Conservation (phyloP, 2,113 vertebrate genomes). For the Anoplopoma fimbria region DNA sequence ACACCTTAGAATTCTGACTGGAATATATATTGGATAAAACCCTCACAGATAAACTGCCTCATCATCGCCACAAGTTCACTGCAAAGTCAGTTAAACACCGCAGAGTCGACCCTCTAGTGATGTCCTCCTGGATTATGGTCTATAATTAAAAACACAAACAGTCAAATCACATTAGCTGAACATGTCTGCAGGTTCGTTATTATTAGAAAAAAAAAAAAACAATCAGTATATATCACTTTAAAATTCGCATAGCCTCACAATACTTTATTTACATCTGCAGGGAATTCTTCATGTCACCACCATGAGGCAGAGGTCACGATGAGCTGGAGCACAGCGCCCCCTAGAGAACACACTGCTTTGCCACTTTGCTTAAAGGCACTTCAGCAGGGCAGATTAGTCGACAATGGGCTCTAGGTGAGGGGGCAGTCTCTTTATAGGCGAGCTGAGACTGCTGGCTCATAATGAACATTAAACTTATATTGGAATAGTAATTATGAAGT, state of each 20-base stretch:
- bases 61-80: neutral
- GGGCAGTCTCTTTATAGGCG: conserved; percentile 12
- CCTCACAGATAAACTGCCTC: neutral
- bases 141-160: too few species aligned
- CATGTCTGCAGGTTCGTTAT: too few species aligned
- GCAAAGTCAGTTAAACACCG: neutral
- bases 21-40: neutral
- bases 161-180: too few species aligned
- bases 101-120: neutral
- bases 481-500: conserved; percentile 23
- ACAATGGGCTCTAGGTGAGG: neutral
- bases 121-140: neutral
- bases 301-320: conserved; percentile 23
- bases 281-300: neutral
- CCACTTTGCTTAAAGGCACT: neutral
- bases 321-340: conserved; percentile 41
- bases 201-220: neutral
- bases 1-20: neutral
- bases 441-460: conserved; percentile 18
- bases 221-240: neutral
- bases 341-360: neutral
- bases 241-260: neutral
- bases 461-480: conserved; percentile 24
- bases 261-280: neutral
- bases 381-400: neutral